phyloP scores from a whole-genome alignment of 2,113 vertebrate genomes.

The Chaetorhynchus papuensis region DNA sequence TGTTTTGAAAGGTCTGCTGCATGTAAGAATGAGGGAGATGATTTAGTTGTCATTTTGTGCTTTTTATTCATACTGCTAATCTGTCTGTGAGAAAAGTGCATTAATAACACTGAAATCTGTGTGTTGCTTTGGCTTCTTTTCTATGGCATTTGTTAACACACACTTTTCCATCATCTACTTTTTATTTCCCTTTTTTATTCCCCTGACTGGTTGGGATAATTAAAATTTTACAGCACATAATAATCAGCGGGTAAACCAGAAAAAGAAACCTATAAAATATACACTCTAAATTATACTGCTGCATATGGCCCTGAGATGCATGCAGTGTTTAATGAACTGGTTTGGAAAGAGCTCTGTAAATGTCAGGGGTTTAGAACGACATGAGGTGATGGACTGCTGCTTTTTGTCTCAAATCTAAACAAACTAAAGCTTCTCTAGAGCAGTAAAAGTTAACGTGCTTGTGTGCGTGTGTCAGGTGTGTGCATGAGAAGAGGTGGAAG shows the following conservation, averaged over 20 bases:
- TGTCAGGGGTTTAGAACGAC: neutral
- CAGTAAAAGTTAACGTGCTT: neutral
- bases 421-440: neutral
- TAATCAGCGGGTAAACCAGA: neutral
- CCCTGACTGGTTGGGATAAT: constrained; percentile 7
- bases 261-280: constrained; percentile 31
- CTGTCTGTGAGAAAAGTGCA: neutral
- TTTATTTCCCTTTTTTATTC: constrained; percentile 19
- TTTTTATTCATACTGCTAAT: neutral
- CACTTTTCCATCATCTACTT: neutral
- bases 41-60: neutral
- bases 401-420: neutral
- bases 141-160: neutral
- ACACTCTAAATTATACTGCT: neutral
- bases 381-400: neutral
- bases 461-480: neutral
- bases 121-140: neutral
- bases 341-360: constrained; percentile 14
- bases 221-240: constrained; percentile 35
- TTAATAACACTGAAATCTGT: neutral
- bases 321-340: neutral
- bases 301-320: neutral
- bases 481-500: neutral
- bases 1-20: neutral
- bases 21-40: neutral